Conservation (phyloP, 2,797 vertebrate species). For the Crocidura indochinensis region DNA sequence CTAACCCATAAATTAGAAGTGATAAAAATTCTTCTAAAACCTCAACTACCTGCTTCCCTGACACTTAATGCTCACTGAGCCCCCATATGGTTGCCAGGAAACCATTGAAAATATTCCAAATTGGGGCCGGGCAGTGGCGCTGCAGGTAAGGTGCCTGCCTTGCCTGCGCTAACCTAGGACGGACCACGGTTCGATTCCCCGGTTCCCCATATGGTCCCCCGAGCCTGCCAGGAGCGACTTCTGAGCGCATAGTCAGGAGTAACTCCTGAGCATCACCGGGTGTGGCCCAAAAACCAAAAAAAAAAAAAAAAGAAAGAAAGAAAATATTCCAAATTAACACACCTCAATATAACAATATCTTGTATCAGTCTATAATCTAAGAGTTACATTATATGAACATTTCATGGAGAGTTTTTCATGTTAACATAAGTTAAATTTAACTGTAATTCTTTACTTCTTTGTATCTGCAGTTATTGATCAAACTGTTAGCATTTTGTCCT, state of each 20-base stretch:
- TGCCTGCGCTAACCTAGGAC: too few species aligned
- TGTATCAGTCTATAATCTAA: background rate
- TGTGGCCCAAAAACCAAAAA: too few species aligned
- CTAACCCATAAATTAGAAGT: slow-evolving; percentile 45
- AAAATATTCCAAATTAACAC: slow-evolving; percentile 50
- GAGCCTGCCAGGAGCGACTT: too few species aligned
- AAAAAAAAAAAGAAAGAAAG: too few species aligned
- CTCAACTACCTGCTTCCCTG: background rate
- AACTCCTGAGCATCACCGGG: too few species aligned
- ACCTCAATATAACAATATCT: background rate
- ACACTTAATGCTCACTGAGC: background rate
- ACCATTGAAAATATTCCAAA: slow-evolving; percentile 42
- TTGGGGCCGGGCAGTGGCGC: too few species aligned
- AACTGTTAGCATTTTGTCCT: background rate
- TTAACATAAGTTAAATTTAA: slow-evolving; percentile 13
- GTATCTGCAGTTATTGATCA: background rate
- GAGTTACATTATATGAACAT: slow-evolving; percentile 16
- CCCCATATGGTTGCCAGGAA: background rate
- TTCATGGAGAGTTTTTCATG: background rate
- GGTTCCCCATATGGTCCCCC: too few species aligned
- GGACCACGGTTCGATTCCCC: too few species aligned
- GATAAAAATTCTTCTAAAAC: slow-evolving; percentile 45
- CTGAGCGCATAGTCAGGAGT: too few species aligned
- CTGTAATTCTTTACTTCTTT: slow-evolving; percentile 26
- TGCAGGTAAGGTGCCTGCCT: too few species aligned